These are phyloP conservation scores for Tachina fera DNA, from an alignment of 2,888 invertebrate genomes.

Conservation along the genomic window DNA sequence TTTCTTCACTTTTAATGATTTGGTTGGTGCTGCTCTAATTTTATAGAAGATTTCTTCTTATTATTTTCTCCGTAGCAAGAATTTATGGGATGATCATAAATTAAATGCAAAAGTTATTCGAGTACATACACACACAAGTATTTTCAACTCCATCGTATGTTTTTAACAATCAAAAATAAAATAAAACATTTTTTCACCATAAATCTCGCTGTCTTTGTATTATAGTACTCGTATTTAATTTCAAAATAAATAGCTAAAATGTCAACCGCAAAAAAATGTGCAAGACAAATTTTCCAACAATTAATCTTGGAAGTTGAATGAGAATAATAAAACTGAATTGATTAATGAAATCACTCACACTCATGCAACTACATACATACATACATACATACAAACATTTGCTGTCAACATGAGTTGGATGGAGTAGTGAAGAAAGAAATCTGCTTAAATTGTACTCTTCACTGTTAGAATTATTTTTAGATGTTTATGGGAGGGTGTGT, in stretches of 20 bases:
- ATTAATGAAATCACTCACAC: conserved; percentile 13
- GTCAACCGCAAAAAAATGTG: conserved; percentile 21
- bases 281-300: conserved; percentile 34
- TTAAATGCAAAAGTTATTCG: conserved; percentile 40
- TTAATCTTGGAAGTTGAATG: conserved; percentile 37
- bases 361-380: not conserved
- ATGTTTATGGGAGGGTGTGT: not conserved
- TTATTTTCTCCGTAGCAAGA: conserved; percentile 5
- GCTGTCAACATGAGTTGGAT: not conserved
- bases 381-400: not conserved
- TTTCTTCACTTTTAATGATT: conserved; percentile 37
- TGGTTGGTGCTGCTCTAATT: conserved; percentile 42
- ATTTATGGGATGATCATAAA: conserved; percentile 60
- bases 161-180: conserved; percentile 34
- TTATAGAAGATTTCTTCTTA: conserved; percentile 25
- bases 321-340: conserved; percentile 25
- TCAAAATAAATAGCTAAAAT: conserved; percentile 16
- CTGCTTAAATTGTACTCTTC: conserved; percentile 21
- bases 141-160: not conserved
- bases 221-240: not conserved
- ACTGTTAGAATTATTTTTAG: conserved; percentile 21
- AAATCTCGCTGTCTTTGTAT: conserved; percentile 30
- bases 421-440: not conserved
- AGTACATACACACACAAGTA: no score
- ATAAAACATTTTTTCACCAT: not conserved